Evolutionary conservation across 2,888 invertebrate species (phyloP), one percentile per base, ranked within the genome.

Genomic region (Synergus itoensis): DNA sequence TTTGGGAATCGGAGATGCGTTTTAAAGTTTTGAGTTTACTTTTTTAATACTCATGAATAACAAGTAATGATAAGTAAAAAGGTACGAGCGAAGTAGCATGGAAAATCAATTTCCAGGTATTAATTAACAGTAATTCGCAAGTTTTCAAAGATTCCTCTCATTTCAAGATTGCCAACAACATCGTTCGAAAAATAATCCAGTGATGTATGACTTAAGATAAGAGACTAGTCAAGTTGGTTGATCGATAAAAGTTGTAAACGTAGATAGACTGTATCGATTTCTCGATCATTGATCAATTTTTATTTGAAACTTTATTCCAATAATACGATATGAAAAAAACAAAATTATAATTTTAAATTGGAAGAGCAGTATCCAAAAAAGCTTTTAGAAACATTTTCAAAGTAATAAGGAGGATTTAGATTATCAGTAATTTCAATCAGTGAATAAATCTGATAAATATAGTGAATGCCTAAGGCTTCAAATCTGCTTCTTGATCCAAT

Each of bases 1-100:
- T 53, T 36, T 36, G 28, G 28, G 28, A 73, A 53, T 36, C 5
- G n/a, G n/a, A 36, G 53, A 36, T 53, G 18, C n/a, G 16, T 63
- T 57, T 45, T 18, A 21, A 79, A 57, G 65, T 57, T 21, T 76
- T 79, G 60, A 45, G 63, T 79, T 67, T 28, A 28, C 2, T 62
- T 3, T 45, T 57, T 62, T 53, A 18, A 40, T 53, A 77, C 9
- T 60, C 36, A 36, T 53, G n/a, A 53, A 53, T 73, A 73, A 73
- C 73, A 73, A 73, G n/a, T 53, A 60, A 79, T 76, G 76, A 60
- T 48, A 73, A 76, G 73, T 80, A 78, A 80, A 80, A 80, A 84
- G 83, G 85, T 84, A 85, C 84, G 77, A 77, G 84, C 82, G 85
- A 87, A 87, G 85, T 84, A 87, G 84, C 85, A 84, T 83, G 83